Base-by-base conservation (phyloP, 2,888 invertebrate genomes). In the Argyresthia albistria region DNA sequence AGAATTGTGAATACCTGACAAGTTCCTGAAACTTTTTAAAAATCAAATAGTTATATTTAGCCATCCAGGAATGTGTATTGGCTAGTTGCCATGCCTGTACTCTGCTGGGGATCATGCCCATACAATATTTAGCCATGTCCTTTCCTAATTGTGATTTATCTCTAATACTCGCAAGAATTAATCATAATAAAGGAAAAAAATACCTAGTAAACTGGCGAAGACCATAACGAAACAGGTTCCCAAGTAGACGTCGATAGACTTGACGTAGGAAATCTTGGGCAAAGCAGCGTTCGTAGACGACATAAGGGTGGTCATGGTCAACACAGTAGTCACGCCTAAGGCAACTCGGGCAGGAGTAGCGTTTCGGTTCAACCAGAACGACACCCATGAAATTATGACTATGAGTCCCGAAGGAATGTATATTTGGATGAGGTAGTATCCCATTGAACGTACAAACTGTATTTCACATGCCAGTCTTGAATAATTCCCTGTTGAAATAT, bases 161-260 rank as follows among this genome's bases (percentile, higher is more conserved):
- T n/a, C n/a, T n/a, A n/a, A n/a, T n/a, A n/a, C n/a, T n/a, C n/a
- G n/a, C n/a, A n/a, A n/a, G n/a, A n/a, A n/a, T n/a, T n/a, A n/a
- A n/a, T n/a, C n/a, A n/a, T n/a, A n/a, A n/a, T n/a, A n/a, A n/a
- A n/a, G n/a, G n/a, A n/a, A n/a, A n/a, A n/a, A n/a, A n/a, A n/a
- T 91, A 96, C 96, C 97, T 89, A 98, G 89, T 76, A 98, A 90
- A 83, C 97, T 97, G 69, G 97, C 97, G 90, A 98, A 98, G 77
- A 98, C 98, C 97, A 98, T 98, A 80, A 98, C 96, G 95, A 98
- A 98, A 90, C 97, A 97, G 73, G 97, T 97, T 73, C 97, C 97
- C 88, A 97, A 90, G 88, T 97, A 98, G 69, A 98, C 97, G 88
- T 98, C 98, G 83, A 98, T 98, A 67, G 96, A 96, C 87, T 98